Evolutionary conservation across 2,888 invertebrate genomes (phyloP), one percentile per base, ranked within the genome.

Genomic region (Plutella xylostella): DNA sequence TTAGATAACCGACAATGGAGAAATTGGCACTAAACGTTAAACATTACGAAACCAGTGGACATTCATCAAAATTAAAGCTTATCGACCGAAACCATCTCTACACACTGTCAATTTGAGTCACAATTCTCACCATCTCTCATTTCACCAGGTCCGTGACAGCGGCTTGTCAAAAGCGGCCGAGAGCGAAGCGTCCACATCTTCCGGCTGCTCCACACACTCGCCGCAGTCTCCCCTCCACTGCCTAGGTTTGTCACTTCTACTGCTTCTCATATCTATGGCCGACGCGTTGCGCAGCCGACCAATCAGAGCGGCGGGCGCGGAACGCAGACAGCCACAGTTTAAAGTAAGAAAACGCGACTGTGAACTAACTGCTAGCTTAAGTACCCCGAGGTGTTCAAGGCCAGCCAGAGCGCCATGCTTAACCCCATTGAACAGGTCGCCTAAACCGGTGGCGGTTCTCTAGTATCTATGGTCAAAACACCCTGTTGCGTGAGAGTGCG

Each of bases 201-300:
- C 57, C 49, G 80, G 80, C 3, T 85, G 85, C 58, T 56, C 68
- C 5, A 72, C 72, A 4, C 65, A 57, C 52, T 68, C 74, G 20
- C 59, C 78, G n/a, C 62, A 65, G 30, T 63, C 77, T 11, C 66
- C 74, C 3, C 75, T 72, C 57, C 68, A 63, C 54, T 85, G 84
- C 65, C 59, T 85, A 85, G 85, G 85, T 85, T 85, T 85, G 85
- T 85, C 77, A 58, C 65, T 83, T 51, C 64, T 82, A 52, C 63
- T 83, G 58, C 59, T 84, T 61, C 58, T 77, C 55, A 59, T 77
- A 54, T 67, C 67, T 47, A 58, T 57, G 61, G 68, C 65, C 60
- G 66, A 68, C 50, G 63, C 66, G 60, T 62, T 66, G 51, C 51
- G 51, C 38, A 34, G 19, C 15, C 39, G 25, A 15, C 37, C 37